Percentiles rank a stretch among this genome's conserved stretches.
Conservation (phyloP, 2,113 vertebrate species). For the Phaethon lepturus region DNA sequence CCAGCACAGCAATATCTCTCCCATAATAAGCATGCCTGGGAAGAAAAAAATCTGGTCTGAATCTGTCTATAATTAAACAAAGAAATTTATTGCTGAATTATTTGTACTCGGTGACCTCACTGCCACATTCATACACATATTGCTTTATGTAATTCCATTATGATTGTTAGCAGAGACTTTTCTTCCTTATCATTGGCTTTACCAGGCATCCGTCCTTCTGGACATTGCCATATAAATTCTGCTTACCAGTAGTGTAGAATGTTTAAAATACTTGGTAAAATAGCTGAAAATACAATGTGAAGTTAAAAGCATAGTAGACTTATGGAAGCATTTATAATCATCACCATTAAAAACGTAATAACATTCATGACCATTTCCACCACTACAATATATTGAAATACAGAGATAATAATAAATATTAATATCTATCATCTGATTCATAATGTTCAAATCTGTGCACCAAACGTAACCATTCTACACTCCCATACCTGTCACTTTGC, state of each 20-base stretch:
- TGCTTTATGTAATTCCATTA: not conserved
- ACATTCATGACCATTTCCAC: not conserved
- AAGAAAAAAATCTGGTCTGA: not conserved
- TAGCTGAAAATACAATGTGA: not conserved
- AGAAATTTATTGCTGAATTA: slow-evolving; percentile 10
- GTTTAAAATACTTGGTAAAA: not conserved
- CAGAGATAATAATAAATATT: not conserved
- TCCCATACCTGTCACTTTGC: not conserved
- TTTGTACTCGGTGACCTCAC: not conserved
- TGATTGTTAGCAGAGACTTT: not conserved
- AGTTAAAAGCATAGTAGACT: not conserved
- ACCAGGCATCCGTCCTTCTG: not conserved
- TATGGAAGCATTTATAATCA: not conserved
- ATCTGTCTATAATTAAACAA: slow-evolving; percentile 47
- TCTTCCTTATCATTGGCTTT: not conserved
- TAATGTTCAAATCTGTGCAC: not conserved
- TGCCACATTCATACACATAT: not conserved
- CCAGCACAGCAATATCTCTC: not conserved
- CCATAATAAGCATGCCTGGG: not conserved
- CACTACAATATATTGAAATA: not conserved
- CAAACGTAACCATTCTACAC: not conserved
- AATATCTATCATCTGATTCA: not conserved
- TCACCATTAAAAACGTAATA: not conserved
- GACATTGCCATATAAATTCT: not conserved
- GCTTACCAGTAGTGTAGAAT: not conserved